phyloP scores from a whole-genome alignment of 2,888 invertebrate genomes.

The Troides helena region DNA sequence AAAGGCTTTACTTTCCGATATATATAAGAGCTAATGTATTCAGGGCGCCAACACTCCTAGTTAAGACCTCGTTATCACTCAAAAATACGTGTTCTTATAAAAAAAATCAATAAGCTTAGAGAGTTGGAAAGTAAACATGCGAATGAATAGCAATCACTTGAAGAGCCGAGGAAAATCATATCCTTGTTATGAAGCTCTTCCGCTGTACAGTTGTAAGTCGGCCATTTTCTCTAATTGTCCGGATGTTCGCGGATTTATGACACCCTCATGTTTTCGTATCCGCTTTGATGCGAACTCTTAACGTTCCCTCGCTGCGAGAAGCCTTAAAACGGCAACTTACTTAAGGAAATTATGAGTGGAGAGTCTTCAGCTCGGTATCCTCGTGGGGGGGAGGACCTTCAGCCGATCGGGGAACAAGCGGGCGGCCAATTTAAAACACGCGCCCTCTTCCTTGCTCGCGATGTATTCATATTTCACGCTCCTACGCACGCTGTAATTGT shows the following conservation, averaged over 20 bases:
- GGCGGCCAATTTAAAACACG: slow-evolving; percentile 56
- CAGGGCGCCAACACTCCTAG: no score
- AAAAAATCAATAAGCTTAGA: no score
- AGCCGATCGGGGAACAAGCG: slow-evolving; percentile 42
- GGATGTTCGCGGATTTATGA: not conserved
- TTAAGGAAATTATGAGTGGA: slow-evolving; percentile 34
- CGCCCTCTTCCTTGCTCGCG: slow-evolving; percentile 49
- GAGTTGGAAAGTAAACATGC: no score
- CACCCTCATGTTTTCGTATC: not conserved
- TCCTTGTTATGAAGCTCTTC: no score
- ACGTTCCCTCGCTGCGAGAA: slow-evolving; percentile 21
- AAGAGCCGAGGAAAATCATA: no score
- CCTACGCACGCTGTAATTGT: slow-evolving; percentile 69
- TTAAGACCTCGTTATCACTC: no score
- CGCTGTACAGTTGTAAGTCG: no score
- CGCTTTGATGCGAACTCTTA: slow-evolving; percentile 28
- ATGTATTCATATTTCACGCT: slow-evolving; percentile 72
- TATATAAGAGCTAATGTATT: no score
- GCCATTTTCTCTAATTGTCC: no score
- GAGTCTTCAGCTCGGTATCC: slow-evolving; percentile 37
- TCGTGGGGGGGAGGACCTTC: slow-evolving; percentile 36
- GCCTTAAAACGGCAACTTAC: slow-evolving; percentile 33
- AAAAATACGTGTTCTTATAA: no score
- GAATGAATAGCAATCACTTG: no score
- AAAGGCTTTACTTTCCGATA: no score